Evolutionary conservation across 2,797 vertebrate genomes (phyloP), one percentile per base, ranked within the genome.

Genomic region (Neostethus bicornis): DNA sequence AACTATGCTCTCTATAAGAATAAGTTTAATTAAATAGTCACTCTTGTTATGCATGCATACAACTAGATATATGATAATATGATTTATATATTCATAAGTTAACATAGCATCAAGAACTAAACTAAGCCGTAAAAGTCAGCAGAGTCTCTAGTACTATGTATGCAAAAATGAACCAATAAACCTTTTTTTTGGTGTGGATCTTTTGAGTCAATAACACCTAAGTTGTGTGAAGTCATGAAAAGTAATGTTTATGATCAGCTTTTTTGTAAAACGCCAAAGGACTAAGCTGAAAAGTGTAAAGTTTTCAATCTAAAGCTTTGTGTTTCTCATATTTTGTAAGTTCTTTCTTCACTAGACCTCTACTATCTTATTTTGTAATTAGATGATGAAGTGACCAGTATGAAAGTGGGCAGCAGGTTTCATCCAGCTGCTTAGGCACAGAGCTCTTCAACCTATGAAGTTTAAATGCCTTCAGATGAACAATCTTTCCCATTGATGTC

Each of bases 401-500:
- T 73, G 29, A 75, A 70, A 61, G 37, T 62, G 56, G 70, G 64
- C 47, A 59, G 39, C 26, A 65, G 48, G 47, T 50, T 75, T 52
- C 67, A 58, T 67, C 44, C 35, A 38, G 29, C 51, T 53, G 67
- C 51, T 69, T 55, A 63, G 69, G 68, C 66, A 70, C 56, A 62
- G 70, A 75, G 26, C 64, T 81, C 59, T 57, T 63, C 20, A 38
- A 45, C 57, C 42, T 45, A 23, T 51, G 66, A 50, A 44, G 31
- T 46, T 59, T 47, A 41, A 64, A 43, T 53, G 45, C 16, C 49
- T 65, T 51, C 20, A 50, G 29, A 75, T 67, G 20, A 51, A 62
- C 72, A 32, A 49, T 48, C 24, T 13, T 73, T 64, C 46, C 61
- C 54, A 61, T 69, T 67, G 38, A 26, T 79, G 68, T 81, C 77